Conservation (phyloP, 2,797 vertebrate species). For the Heliangelus exortis region DNA sequence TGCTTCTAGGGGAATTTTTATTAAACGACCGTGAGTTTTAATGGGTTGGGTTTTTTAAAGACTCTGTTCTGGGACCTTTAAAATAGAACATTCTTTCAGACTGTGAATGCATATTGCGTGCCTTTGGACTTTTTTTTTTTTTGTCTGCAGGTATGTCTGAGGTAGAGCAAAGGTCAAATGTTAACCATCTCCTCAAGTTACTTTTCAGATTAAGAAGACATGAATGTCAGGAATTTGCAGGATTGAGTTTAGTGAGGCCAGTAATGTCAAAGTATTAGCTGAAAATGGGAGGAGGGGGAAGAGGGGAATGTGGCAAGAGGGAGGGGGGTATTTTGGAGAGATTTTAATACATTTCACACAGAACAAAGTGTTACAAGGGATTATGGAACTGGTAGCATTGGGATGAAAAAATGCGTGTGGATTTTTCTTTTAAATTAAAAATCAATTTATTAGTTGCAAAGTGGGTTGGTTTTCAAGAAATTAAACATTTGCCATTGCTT, state of each 20-base stretch:
- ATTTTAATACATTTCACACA: background rate
- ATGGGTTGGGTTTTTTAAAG: background rate
- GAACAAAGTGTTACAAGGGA: background rate
- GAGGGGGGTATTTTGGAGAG: background rate
- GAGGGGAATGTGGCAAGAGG: slow-evolving; percentile 27
- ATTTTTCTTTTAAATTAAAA: background rate
- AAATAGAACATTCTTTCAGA: slow-evolving; percentile 44
- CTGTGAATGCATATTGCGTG: slow-evolving; percentile 15
- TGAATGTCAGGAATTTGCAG: slow-evolving; percentile 73
- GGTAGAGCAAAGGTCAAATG: slow-evolving; percentile 71
- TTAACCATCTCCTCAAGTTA: slow-evolving; percentile 71
- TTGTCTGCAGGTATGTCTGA: slow-evolving; percentile 69
- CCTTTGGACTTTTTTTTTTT: slow-evolving; percentile 38
- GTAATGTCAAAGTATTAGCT: slow-evolving; percentile 51
- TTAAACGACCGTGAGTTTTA: slow-evolving; percentile 21
- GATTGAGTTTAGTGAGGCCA: slow-evolving; percentile 61
- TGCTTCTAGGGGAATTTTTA: background rate
- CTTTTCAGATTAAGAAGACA: slow-evolving; percentile 67
- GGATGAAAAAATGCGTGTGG: background rate
- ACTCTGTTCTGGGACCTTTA: background rate
- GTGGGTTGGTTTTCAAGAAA: background rate
- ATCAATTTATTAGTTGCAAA: background rate
- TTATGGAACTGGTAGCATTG: background rate
- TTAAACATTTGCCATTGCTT: background rate
- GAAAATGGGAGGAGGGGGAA: slow-evolving; percentile 19